These are phyloP conservation scores for Tympanoctomys barrerae DNA, from an alignment of 2,797 vertebrate genomes.

Conservation along the genomic window DNA sequence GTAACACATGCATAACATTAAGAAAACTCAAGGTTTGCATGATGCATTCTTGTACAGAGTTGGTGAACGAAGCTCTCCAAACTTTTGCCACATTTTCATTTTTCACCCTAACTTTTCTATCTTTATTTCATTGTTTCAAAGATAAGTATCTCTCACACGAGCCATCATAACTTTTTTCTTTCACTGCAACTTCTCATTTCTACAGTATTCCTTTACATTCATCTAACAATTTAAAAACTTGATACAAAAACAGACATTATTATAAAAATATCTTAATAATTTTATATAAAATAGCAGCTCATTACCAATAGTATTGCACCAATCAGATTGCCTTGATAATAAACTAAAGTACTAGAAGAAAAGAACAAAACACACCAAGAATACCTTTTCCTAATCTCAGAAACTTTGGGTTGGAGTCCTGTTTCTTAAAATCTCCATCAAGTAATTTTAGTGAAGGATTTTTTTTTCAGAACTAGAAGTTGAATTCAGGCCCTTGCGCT, in stretches of 20 bases:
- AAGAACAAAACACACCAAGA: background rate
- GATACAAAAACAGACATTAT: background rate
- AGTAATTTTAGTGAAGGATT: background rate
- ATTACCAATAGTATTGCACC: background rate
- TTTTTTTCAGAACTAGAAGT: too few relatives aligned
- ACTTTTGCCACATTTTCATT: background rate
- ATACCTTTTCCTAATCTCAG: background rate
- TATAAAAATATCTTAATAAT: background rate
- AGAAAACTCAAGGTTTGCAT: background rate
- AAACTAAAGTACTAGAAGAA: background rate
- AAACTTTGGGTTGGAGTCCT: background rate
- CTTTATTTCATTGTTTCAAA: background rate
- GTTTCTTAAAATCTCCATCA: constrained; percentile 3
- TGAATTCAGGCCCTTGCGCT: too few relatives aligned
- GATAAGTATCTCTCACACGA: background rate
- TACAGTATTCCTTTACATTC: background rate
- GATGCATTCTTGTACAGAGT: background rate
- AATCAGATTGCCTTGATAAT: background rate
- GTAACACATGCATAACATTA: background rate
- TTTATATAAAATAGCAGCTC: background rate
- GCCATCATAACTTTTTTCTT: background rate
- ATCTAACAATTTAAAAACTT: background rate
- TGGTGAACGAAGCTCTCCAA: background rate
- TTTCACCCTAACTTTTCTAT: background rate
- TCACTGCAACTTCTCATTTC: background rate